Conservation (phyloP, 1,140 invertebrate species). For the Stegodyphus mimosarum region DNA sequence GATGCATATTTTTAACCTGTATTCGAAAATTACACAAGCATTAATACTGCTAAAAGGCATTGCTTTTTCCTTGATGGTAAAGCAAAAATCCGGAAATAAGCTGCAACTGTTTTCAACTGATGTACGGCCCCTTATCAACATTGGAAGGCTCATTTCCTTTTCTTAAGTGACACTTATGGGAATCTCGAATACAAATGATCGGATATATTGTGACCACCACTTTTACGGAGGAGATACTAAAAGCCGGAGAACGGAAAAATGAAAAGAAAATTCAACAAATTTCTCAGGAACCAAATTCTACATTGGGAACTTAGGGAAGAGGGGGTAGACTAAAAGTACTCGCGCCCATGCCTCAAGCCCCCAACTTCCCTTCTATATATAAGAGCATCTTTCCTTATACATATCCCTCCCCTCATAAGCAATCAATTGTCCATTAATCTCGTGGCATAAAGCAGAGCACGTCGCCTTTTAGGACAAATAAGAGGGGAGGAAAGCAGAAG, state of each 20-base stretch:
- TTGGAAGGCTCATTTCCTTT: slow-evolving; percentile 56
- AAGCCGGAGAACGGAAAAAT: slow-evolving; percentile 42
- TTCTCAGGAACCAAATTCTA: slow-evolving; percentile 38
- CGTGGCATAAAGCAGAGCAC: slow-evolving; percentile 38
- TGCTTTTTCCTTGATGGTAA: too few relatives aligned
- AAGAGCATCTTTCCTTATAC: slow-evolving; percentile 37
- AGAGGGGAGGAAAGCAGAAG: background rate
- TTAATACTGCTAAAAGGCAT: too few relatives aligned
- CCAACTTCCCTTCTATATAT: slow-evolving; percentile 36
- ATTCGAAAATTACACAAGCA: too few relatives aligned
- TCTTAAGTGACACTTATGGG: slow-evolving; percentile 58
- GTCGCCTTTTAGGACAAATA: slow-evolving; percentile 51
- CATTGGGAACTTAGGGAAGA: slow-evolving; percentile 23
- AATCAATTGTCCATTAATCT: slow-evolving; percentile 57
- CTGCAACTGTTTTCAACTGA: background rate
- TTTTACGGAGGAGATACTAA: slow-evolving; percentile 53
- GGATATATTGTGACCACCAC: slow-evolving; percentile 55
- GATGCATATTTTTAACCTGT: too few relatives aligned
- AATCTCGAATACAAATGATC: slow-evolving; percentile 54
- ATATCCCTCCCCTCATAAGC: slow-evolving; percentile 39
- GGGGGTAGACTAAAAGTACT: slow-evolving; percentile 19
- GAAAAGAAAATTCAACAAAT: slow-evolving; percentile 52
- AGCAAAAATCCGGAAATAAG: background rate
- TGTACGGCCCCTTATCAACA: slow-evolving; percentile 41
- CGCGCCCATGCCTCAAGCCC: slow-evolving; percentile 53